Evolutionary conservation across 2,888 invertebrate species (phyloP), one percentile per base, ranked within the genome.

Genomic region (Cosmia trapezina): DNA sequence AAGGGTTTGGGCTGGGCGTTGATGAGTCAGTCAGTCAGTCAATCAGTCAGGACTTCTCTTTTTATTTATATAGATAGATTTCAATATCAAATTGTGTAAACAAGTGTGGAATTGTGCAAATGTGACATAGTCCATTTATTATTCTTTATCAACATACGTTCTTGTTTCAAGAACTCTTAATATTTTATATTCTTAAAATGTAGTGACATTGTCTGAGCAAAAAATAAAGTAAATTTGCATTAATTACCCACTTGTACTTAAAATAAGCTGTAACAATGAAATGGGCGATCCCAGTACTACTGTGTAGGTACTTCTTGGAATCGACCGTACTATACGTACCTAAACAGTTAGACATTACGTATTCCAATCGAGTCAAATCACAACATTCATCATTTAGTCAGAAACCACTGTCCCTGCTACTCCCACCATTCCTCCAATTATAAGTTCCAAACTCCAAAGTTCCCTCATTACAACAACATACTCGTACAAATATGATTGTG

Each of bases 401-500:
- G 19, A 37, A 7, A 54, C 59, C 54, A 60, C 73, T 47, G 45
- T 57, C 17, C 59, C 28, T 75, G 22, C n/a, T 33, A n/a, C 54
- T 45, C 12, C 19, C 45, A 11, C 49, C 19, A 57, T 62, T 53
- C 56, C 33, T 47, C 51, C 43, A 74, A 77, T 80, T 74, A 80
- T 53, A 53, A 80, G 41, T 80, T 77, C 1, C n/a, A 17, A 61
- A 54, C 37, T 60, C 41, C 33, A 5, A 17, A 47, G 28, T 47
- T 64, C 22, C 14, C 49, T 19, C 12, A 56, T 59, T 37, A 53
- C 33, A 68, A 67, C 59, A 73, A 70, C 65, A 67, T 57, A 17
- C n/a, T 62, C 14, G 19, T 56, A 66, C 47, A 51, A 57, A 73
- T 66, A 73, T 70, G 60, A 64, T 49, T 51, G 65, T 60, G 9